phyloP scores from a whole-genome alignment of 1,140 invertebrate species.

The Drosophila pachea region DNA sequence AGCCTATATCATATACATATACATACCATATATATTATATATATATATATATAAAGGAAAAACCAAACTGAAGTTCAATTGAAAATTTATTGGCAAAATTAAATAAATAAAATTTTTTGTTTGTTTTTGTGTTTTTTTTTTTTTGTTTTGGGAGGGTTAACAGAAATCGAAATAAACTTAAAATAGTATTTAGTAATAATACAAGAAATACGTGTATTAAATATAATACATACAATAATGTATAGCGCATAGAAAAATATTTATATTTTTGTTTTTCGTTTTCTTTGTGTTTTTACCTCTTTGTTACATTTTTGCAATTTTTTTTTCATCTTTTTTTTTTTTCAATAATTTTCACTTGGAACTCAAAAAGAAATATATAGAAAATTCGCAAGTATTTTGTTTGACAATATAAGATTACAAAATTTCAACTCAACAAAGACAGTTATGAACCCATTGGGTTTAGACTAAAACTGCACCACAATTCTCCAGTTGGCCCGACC shows the following conservation, averaged over 20 bases:
- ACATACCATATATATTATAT: constrained; percentile 4
- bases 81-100: constrained; percentile 68
- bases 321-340: not conserved
- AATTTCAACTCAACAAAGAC: constrained; percentile 66
- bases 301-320: not conserved
- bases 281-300: not conserved
- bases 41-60: constrained; percentile 9
- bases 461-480: constrained; percentile 52
- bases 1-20: constrained; percentile 7
- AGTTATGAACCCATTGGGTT: constrained; percentile 74
- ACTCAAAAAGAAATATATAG: constrained; percentile 1
- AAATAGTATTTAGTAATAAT: constrained; percentile 67
- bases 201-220: constrained; percentile 69
- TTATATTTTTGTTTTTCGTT: no score
- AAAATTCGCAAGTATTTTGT: constrained; percentile 16
- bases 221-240: constrained; percentile 59
- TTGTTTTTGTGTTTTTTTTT: constrained; percentile 29
- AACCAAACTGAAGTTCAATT: constrained; percentile 35
- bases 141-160: constrained; percentile 45
- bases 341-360: constrained; percentile 36
- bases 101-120: constrained; percentile 59
- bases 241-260: constrained; percentile 42
- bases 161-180: constrained; percentile 68
- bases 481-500: constrained; percentile 17
- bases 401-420: constrained; percentile 62